Evolutionary conservation across 1,140 invertebrate species (phyloP), one percentile per base, ranked within the genome.

Genomic region (Temnothorax nylanderi): DNA sequence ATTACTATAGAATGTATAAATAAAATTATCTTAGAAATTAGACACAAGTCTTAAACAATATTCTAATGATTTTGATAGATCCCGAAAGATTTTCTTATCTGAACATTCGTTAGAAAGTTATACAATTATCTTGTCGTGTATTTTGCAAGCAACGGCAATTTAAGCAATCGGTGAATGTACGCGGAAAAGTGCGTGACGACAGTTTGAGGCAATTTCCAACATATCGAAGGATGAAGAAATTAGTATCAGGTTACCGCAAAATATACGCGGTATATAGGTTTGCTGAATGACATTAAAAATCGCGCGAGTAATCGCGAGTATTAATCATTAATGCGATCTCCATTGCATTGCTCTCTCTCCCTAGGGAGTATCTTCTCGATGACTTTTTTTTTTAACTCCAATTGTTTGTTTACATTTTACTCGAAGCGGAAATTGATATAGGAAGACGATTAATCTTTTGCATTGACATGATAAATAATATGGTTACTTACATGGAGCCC

Each of bases 401-500:
- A 32, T 37, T 37, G 1, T 37, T 72, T 2, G 11, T 60, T 74
- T 34, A 26, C 13, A 71, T 8, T 47, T 2, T 18, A 26, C 10
- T 18, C 18, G 7, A 75, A 41, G 18, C n/a, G 6, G 8, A 76
- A 58, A 13, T 10, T 11, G 1, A 1, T 26, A 58, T 54, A 58
- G 21, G 26, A 32, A 65, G 7, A 47, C 6, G 6, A 78, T 32
- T 58, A 60, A 56, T 5, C 3, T 76, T 76, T 44, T 44, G 0
- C 18, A 26, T 41, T 41, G 11, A 44, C 13, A 18, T 13, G 7
- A 77, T 47, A 18, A 64, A 44, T 32, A n/a, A 21, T 26, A 26
- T 3, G 1, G 0, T 37, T 87, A 96, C 96, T 96, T 94, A 97
- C 97, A 97, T 97, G 21, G 96, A 95, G 47, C 97, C 97, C 87